A percentile compares a stretch with the other conserved stretches of the same genome.
These are phyloP conservation scores for Dermolepida albohirtum DNA, from an alignment of 2,888 invertebrate genomes.

Conservation along the genomic window DNA sequence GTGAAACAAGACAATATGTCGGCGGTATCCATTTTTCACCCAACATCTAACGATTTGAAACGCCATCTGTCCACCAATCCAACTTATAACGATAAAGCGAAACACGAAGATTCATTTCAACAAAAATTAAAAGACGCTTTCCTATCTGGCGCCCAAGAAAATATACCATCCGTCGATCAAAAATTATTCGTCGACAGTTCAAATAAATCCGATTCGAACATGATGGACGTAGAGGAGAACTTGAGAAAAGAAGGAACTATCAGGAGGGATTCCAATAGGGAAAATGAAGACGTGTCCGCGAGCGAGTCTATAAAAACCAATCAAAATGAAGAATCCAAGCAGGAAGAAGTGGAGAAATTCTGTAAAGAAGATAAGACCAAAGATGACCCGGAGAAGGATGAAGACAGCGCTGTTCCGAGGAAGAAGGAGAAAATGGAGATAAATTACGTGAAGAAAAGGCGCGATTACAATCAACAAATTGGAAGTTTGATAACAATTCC, in stretches of 20 bases:
- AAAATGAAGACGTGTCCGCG: conserved; percentile 53
- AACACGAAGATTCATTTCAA: conserved; percentile 53
- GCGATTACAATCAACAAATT: conserved; percentile 62
- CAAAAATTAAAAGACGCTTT: conserved; percentile 71
- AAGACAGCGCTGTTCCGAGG: conserved; percentile 64
- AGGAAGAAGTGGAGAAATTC: conserved; percentile 59
- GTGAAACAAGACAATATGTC: conserved; percentile 47
- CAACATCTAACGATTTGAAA: conserved; percentile 43
- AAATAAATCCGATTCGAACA: conserved; percentile 47
- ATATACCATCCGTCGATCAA: conserved; percentile 58
- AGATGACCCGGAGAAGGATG: conserved; percentile 63
- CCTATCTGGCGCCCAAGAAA: conserved; percentile 71
- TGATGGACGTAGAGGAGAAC: conserved; percentile 48
- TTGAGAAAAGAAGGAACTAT: conserved; percentile 25
- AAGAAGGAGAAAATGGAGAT: conserved; percentile 69
- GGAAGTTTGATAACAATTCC: conserved; percentile 63
- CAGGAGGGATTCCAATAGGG: conserved; percentile 55
- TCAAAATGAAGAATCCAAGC: conserved; percentile 46
- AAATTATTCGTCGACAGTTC: conserved; percentile 52
- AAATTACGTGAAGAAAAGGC: conserved; percentile 60
- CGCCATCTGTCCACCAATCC: conserved; percentile 39
- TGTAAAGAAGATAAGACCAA: conserved; percentile 62
- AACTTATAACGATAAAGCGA: conserved; percentile 30
- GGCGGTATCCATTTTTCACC: conserved; percentile 44
- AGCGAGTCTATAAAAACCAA: conserved; percentile 47